These are phyloP conservation scores for Acomys russatus DNA, from an alignment of 2,797 vertebrate species.

Conservation along the genomic window DNA sequence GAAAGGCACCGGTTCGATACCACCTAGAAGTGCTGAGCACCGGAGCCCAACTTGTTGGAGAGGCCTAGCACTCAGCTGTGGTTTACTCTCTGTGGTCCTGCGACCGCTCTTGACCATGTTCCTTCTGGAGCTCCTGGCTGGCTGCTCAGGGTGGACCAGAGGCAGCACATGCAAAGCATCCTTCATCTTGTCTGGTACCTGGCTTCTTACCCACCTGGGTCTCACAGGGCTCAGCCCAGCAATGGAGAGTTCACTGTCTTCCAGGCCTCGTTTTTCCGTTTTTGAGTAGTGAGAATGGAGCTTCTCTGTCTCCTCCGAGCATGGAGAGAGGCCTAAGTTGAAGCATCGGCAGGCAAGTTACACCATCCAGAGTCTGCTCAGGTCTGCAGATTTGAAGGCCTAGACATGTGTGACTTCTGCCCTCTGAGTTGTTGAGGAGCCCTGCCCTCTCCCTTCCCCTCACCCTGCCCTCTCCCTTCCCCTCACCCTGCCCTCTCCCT, in stretches of 20 bases:
- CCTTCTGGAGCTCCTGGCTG: background rate
- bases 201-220: background rate
- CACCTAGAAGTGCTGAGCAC: background rate
- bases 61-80: background rate
- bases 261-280: background rate
- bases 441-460: too few relatives aligned
- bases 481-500: background rate
- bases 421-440: background rate
- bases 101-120: too few relatives aligned
- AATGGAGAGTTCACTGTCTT: background rate
- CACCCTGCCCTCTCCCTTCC: background rate
- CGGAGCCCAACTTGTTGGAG: background rate
- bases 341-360: background rate
- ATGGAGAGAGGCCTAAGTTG: background rate
- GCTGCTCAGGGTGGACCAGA: background rate
- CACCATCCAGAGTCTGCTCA: background rate
- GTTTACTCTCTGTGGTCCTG: background rate
- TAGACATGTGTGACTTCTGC: slow-evolving; percentile 6
- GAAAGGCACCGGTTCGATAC: background rate
- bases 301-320: background rate
- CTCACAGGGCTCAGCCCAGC: background rate
- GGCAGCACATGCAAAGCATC: background rate
- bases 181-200: background rate
- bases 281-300: background rate
- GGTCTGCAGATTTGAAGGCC: background rate